phyloP scores from a whole-genome alignment of 2,888 invertebrate genomes.

The Nezara viridula region DNA sequence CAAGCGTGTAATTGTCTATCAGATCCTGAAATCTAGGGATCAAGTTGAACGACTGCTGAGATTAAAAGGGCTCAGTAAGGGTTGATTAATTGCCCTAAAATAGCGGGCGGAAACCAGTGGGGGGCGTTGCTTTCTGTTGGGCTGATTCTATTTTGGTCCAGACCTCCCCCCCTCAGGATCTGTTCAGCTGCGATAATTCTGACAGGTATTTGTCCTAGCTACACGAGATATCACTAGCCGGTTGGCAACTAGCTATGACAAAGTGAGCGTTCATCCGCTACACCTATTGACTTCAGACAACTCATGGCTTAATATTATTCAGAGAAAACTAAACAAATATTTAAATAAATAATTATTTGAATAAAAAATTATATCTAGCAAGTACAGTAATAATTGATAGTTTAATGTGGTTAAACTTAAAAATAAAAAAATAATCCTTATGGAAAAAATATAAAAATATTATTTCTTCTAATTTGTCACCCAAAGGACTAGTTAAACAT shows the following conservation, averaged over 20 bases:
- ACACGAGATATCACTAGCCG: background rate
- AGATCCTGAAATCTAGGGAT: background rate
- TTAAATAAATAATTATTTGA: no score
- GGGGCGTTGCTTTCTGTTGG: background rate
- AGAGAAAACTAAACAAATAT: no score
- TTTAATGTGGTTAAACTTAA: no score
- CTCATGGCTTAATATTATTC: background rate
- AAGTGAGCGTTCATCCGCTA: background rate
- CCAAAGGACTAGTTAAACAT: no score
- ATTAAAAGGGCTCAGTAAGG: background rate
- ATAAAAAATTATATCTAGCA: no score
- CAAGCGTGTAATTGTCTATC: background rate
- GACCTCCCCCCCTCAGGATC: background rate
- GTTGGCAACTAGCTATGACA: background rate
- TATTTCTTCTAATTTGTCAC: no score
- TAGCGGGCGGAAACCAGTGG: background rate
- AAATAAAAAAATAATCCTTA: no score
- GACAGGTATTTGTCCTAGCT: background rate
- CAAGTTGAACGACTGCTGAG: background rate
- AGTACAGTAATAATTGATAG: no score
- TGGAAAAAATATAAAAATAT: no score
- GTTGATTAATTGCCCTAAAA: conserved; percentile 15
- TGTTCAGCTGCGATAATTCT: background rate
- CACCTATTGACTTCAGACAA: background rate
- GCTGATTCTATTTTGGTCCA: background rate